A percentile compares a stretch with the other conserved stretches of the same genome.
Conservation (phyloP, 2,113 vertebrate species). For the Mixornis gularis region DNA sequence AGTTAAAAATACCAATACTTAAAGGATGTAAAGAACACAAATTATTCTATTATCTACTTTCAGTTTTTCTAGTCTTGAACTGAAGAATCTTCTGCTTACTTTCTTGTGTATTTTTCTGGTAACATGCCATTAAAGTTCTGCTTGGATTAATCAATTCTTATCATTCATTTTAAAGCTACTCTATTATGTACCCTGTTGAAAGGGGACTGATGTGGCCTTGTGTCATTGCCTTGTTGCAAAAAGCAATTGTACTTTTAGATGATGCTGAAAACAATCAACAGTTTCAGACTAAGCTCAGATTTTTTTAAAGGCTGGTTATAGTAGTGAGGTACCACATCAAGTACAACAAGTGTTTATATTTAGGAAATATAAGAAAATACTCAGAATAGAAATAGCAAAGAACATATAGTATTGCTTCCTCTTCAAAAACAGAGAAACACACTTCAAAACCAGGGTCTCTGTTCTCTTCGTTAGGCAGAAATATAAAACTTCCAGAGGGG, state of each 20-base stretch:
- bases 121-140: neutral
- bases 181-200: neutral
- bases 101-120: neutral
- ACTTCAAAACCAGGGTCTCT: neutral
- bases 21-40: neutral
- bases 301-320: neutral
- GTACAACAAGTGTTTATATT: neutral
- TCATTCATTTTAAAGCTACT: neutral
- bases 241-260: neutral
- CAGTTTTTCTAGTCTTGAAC: neutral
- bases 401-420: neutral
- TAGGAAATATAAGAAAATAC: neutral
- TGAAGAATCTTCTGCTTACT: neutral
- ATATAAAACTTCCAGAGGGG: neutral
- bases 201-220: neutral
- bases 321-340: neutral
- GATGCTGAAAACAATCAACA: neutral
- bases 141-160: neutral
- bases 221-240: neutral
- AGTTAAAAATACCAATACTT: neutral
- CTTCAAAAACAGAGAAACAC: neutral
- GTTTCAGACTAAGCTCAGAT: neutral
- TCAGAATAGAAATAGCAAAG: neutral
- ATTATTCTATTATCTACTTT: neutral
- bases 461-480: neutral